These are phyloP conservation scores for Scopus umbretta DNA, from an alignment of 2,113 vertebrate species.

Conservation along the genomic window DNA sequence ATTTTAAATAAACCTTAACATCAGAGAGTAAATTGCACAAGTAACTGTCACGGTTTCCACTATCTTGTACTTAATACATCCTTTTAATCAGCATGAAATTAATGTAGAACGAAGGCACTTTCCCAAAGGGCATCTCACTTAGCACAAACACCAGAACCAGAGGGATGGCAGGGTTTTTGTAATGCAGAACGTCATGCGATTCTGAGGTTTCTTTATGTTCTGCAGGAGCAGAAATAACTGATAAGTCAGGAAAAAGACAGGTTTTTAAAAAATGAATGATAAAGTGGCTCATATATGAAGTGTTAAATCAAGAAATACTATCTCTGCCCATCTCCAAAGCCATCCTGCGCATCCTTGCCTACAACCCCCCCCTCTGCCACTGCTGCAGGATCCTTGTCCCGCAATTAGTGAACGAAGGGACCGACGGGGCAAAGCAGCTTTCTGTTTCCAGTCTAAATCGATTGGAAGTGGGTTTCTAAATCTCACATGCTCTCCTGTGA, in stretches of 20 bases:
- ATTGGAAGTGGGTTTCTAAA: not conserved
- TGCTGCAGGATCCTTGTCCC: not conserved
- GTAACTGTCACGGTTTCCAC: not conserved
- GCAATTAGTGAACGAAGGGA: rapidly evolving
- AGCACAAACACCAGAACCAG: not conserved
- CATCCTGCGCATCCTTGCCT: not conserved
- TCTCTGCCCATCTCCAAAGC: not conserved
- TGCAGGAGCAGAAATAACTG: not conserved
- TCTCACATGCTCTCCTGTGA: not conserved
- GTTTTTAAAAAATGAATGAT: not conserved
- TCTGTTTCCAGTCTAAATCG: not conserved
- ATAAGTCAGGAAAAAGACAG: not conserved
- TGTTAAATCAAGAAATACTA: not conserved
- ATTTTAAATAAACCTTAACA: not conserved
- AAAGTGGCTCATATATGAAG: not conserved
- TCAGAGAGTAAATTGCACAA: not conserved
- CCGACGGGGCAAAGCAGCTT: not conserved
- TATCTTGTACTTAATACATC: not conserved
- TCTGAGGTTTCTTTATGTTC: not conserved
- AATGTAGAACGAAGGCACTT: not conserved
- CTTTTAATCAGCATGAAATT: not conserved
- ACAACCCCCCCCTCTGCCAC: not conserved
- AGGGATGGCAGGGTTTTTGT: not conserved
- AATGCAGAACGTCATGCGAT: rapidly evolving
- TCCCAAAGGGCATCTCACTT: not conserved